A percentile compares a stretch with the other conserved stretches of the same genome.
These are phyloP conservation scores for Habrosyne pyritoides DNA, from an alignment of 2,888 invertebrate species.

Conservation along the genomic window DNA sequence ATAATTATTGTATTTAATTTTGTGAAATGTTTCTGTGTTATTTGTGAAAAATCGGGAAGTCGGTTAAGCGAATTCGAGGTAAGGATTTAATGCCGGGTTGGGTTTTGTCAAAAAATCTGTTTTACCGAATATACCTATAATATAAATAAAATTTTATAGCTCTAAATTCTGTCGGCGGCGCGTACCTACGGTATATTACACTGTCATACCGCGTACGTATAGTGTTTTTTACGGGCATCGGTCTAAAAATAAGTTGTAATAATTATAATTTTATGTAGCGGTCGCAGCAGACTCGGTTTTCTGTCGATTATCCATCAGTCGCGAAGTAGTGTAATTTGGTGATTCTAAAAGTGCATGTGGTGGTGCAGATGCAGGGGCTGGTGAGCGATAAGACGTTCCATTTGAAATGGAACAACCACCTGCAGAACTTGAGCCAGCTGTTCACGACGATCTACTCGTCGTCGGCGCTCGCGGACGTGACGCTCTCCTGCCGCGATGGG, in stretches of 20 bases:
- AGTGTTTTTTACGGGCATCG: slow-evolving; percentile 84
- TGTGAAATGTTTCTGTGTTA: slow-evolving; percentile 83
- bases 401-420: slow-evolving; percentile 89
- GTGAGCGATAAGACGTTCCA: slow-evolving; percentile 87
- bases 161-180: slow-evolving; percentile 80
- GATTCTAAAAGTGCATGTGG: slow-evolving; percentile 71
- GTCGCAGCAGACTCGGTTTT: slow-evolving; percentile 79
- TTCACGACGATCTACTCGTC: slow-evolving; percentile 88
- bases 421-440: slow-evolving; percentile 87
- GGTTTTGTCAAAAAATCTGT: slow-evolving; percentile 62
- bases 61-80: slow-evolving; percentile 76
- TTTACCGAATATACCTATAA: slow-evolving; percentile 58
- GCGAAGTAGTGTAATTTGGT: slow-evolving; percentile 67
- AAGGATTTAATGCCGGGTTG: slow-evolving; percentile 65
- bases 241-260: slow-evolving; percentile 84
- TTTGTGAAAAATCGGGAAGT: slow-evolving; percentile 79
- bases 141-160: slow-evolving; percentile 77
- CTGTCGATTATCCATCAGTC: slow-evolving; percentile 73
- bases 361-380: slow-evolving; percentile 82
- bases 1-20: slow-evolving; percentile 83
- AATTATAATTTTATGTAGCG: slow-evolving; percentile 84
- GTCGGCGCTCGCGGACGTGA: slow-evolving; percentile 87
- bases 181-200: slow-evolving; percentile 82
- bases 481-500: slow-evolving; percentile 88
- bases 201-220: slow-evolving; percentile 84